A percentile compares a stretch with the other conserved stretches of the same genome.
These are phyloP conservation scores for Uloborus diversus DNA, from an alignment of 1,140 invertebrate genomes.

Conservation along the genomic window DNA sequence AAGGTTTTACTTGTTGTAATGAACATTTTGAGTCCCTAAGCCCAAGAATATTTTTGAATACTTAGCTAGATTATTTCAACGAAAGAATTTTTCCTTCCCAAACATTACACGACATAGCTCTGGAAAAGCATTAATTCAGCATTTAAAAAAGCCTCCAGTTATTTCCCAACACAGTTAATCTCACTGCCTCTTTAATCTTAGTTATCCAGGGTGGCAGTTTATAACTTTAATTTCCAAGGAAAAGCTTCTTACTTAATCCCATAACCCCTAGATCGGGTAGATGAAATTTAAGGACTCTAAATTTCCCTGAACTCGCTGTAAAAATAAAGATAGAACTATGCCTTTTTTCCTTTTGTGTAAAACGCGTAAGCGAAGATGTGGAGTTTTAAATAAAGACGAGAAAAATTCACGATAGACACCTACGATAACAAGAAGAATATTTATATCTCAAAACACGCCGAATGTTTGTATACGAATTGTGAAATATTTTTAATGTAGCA, in stretches of 20 bases:
- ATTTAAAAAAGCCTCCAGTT: not conserved
- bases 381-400: no score
- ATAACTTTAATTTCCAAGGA: not conserved
- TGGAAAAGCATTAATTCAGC: not conserved
- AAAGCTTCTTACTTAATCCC: not conserved
- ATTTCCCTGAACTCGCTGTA: not conserved
- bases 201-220: not conserved
- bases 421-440: no score
- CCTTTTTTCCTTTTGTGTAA: not conserved
- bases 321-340: not conserved
- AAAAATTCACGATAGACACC: no score
- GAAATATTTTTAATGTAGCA: no score
- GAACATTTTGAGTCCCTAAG: no score
- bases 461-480: no score
- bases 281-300: not conserved
- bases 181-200: not conserved
- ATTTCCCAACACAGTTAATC: not conserved
- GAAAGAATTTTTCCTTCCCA: no score
- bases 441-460: no score
- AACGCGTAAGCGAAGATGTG: no score
- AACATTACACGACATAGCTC: not conserved
- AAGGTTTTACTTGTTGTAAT: no score
- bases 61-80: no score
- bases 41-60: no score
- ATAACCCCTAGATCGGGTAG: not conserved